These are phyloP conservation scores for Channa striata DNA, from an alignment of 2,797 vertebrate species.

Conservation along the genomic window DNA sequence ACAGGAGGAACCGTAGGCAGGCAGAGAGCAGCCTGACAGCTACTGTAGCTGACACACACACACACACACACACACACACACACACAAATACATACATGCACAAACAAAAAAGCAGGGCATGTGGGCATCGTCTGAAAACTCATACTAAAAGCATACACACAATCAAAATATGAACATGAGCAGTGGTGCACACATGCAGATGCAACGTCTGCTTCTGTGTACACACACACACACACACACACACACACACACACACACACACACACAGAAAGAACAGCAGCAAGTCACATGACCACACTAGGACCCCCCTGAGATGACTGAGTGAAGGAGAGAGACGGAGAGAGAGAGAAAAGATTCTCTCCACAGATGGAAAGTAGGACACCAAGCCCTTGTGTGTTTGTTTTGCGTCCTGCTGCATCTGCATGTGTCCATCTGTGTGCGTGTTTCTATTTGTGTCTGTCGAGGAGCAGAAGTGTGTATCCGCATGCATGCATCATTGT, in stretches of 20 bases:
- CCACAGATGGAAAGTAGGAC: constrained; percentile 83
- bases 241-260: neutral
- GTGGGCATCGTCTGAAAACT: constrained; percentile 5
- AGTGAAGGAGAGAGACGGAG: constrained; percentile 65
- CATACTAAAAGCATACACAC: constrained; percentile 28
- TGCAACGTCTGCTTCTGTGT: constrained; percentile 38
- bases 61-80: constrained; percentile 14
- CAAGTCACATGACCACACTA: constrained; percentile 65
- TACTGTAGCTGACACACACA: constrained; percentile 24
- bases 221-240: constrained; percentile 24
- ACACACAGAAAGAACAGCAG: constrained; percentile 54
- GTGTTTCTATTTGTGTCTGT: constrained; percentile 42
- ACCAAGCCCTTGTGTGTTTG: constrained; percentile 76
- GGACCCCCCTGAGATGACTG: constrained; percentile 56
- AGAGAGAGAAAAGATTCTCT: constrained; percentile 72
- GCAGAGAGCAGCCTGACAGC: constrained; percentile 33
- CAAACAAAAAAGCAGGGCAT: constrained; percentile 1
- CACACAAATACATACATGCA: neutral
- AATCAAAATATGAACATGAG: constrained; percentile 42
- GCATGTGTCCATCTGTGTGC: constrained; percentile 37
- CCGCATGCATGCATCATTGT: constrained; percentile 43
- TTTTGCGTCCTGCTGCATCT: constrained; percentile 67
- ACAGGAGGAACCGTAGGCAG: constrained; percentile 42
- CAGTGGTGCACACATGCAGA: constrained; percentile 38
- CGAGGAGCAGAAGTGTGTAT: constrained; percentile 36